A percentile compares a stretch with the other conserved stretches of the same genome.
These are phyloP conservation scores for Macrostomum cliftonense DNA, from an alignment of 2,888 invertebrate species.

Conservation along the genomic window DNA sequence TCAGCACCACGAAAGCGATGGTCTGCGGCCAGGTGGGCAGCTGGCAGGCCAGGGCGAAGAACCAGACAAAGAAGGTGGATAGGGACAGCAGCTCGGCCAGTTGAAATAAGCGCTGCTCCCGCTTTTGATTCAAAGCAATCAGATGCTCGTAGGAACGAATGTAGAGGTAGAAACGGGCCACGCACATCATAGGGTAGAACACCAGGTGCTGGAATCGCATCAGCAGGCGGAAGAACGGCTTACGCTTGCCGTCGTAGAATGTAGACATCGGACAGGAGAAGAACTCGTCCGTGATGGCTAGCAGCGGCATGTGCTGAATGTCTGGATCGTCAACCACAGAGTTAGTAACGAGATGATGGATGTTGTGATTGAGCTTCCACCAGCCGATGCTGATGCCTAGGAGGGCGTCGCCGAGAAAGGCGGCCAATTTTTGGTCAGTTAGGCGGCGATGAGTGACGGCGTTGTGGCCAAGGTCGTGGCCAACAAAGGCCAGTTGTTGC, in stretches of 20 bases:
- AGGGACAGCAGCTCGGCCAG: conserved; percentile 1
- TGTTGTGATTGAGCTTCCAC: conserved; percentile 5
- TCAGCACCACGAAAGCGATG: neutral
- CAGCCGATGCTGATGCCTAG: conserved; percentile 1
- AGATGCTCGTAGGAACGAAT: neutral
- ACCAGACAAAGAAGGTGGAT: neutral
- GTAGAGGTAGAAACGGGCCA: conserved; percentile 3
- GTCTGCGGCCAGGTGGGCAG: conserved; percentile 1
- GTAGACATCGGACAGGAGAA: neutral
- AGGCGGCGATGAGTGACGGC: neutral
- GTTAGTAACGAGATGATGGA: conserved; percentile 3
- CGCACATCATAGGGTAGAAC: conserved; percentile 2
- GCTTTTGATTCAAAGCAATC: neutral
- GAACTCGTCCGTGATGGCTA: conserved; percentile 2
- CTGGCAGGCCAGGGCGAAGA: neutral
- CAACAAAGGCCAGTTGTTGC: conserved; percentile 3
- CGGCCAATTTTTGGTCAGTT: neutral
- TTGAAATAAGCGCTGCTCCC: neutral
- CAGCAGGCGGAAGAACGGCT: conserved; percentile 1
- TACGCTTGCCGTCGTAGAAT: neutral
- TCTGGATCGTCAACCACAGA: conserved; percentile 2
- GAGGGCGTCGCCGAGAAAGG: conserved; percentile 2
- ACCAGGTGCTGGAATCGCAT: neutral
- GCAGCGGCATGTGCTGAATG: conserved; percentile 4
- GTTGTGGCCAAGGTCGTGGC: conserved; percentile 3